Evolutionary conservation across 1,140 invertebrate genomes (phyloP).

Genomic region (Sarcophaga bullata): DNA sequence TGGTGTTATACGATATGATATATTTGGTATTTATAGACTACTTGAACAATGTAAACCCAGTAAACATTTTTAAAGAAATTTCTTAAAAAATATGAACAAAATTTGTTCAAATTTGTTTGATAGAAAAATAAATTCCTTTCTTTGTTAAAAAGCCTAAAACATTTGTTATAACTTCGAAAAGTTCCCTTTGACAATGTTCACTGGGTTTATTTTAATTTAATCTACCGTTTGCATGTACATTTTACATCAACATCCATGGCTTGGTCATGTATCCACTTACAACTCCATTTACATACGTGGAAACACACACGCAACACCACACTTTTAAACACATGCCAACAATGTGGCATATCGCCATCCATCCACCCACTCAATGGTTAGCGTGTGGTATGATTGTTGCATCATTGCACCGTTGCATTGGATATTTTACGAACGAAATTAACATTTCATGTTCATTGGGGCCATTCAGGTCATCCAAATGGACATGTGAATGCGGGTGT

Average conservation of each 20-base stretch:
- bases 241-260: too few relatives aligned
- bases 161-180: not conserved
- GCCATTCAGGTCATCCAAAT: slow-evolving; percentile 1
- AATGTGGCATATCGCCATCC: too few relatives aligned
- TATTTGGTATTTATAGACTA: slow-evolving; percentile 33
- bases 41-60: not conserved
- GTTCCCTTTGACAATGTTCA: not conserved
- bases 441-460: slow-evolving; percentile 20
- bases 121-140: too few relatives aligned
- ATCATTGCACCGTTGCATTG: not conserved
- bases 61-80: not conserved
- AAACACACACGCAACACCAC: not conserved
- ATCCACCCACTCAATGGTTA: too few relatives aligned
- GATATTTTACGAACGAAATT: slow-evolving; percentile 17
- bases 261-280: not conserved
- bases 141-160: too few relatives aligned
- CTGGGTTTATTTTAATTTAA: slow-evolving; percentile 10
- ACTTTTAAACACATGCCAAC: not conserved
- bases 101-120: too few relatives aligned
- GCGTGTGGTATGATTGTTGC: too few relatives aligned
- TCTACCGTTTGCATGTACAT: not conserved
- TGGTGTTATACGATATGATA: not conserved
- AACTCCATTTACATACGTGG: not conserved
- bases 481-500: not conserved
- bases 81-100: too few relatives aligned